Base-by-base conservation (phyloP, 1,140 invertebrate genomes). In the Diabrotica undecimpunctata region DNA sequence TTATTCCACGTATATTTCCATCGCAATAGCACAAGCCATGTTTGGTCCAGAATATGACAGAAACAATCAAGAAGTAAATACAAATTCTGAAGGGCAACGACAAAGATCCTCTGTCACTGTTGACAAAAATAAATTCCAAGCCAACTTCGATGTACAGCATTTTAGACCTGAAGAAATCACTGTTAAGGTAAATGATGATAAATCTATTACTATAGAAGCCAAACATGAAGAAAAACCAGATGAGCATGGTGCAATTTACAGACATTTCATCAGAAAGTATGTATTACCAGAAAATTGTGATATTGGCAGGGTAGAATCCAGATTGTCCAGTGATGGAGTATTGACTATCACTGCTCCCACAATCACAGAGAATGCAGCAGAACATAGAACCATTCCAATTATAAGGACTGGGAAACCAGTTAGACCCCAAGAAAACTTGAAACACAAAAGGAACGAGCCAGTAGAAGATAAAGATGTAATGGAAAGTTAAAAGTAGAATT, bases 171-270 rank as follows among this genome's bases (percentile, higher is more conserved):
- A 88, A 62, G 86, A 88, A 74, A 80, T 88, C 25, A 79, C 77
- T 37, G 84, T 88, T 0, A 87, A 85, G 71, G 83, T 83, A 1
- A 76, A 81, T 6, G 84, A 54, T n/a, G 88, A 89, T 71, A 83
- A 86, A 46, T 81, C 78, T 38, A 81, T 92, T 8, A 81, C 87
- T 2, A 82, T 92, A n/a, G 83, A 87, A 74, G 89, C 85, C 2
- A 88, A 88, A 71, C 90, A 91, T 70, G 88, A 91, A 68, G 84
- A 90, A 54, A 87, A 86, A 62, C 77, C 83, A 39, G 86, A 89
- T 66, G 83, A 88, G 41, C 83, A 87, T 62, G 86, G 86, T 7
- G 86, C 82, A 67, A 83, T 90, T 54, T 83, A 85, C 2, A 83
- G 89, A 35, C 86, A 89, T 53, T 91, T 91, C 72, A 79, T 82